Evolutionary conservation across 2,888 invertebrate genomes (phyloP).

Genomic region (Hirtodrosophila trivittata): DNA sequence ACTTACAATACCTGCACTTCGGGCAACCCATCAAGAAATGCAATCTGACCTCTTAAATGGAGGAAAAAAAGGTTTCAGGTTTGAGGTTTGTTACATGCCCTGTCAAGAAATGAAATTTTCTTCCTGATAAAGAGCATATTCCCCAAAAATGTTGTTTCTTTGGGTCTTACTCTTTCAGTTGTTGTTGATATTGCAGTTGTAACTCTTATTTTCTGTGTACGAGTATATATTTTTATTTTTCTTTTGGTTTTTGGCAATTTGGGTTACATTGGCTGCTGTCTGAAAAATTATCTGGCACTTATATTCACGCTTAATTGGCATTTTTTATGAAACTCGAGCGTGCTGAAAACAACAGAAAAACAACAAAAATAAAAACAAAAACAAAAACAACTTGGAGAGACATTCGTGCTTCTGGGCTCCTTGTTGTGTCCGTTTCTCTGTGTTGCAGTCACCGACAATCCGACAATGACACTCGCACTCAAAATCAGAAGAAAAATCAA

Average conservation of each 20-base stretch:
- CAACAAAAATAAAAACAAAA: conserved; percentile 19
- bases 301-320: conserved; percentile 83
- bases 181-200: conserved; percentile 44
- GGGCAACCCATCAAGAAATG: no score
- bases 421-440: conserved; percentile 37
- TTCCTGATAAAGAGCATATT: conserved; percentile 54
- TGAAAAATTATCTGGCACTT: conserved; percentile 82
- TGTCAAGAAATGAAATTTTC: conserved; percentile 25
- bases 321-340: conserved; percentile 79
- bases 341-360: conserved; percentile 57
- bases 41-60: no score
- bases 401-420: conserved; percentile 76
- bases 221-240: conserved; percentile 13
- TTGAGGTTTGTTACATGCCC: conserved; percentile 23
- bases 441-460: no score
- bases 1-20: neutral
- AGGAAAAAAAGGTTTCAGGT: neutral
- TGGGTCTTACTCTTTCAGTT: conserved; percentile 35
- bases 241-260: conserved; percentile 70
- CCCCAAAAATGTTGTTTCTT: conserved; percentile 42
- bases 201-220: conserved; percentile 56
- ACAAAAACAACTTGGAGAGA: conserved; percentile 46
- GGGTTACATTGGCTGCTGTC: conserved; percentile 80
- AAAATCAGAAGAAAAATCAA: conserved; percentile 79
- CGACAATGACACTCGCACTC: conserved; percentile 81